These are phyloP conservation scores for Rambutsinella grinnellia DNA, from an alignment of 2,888 invertebrate species.

Conservation along the genomic window DNA sequence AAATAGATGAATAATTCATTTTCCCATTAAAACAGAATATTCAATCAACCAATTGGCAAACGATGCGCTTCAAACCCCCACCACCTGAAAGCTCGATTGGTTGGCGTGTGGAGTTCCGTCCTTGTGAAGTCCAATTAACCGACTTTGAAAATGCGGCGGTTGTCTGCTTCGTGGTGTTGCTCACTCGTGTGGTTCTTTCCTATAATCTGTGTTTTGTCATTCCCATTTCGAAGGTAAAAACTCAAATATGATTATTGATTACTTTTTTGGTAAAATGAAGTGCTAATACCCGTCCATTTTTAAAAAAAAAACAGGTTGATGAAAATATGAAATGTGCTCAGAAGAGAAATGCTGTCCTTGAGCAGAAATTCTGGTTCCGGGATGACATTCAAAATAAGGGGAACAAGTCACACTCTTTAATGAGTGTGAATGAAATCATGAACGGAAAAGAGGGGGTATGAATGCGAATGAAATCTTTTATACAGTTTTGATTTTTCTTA, in stretches of 20 bases:
- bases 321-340: slow-evolving; percentile 98
- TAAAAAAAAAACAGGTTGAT: no score
- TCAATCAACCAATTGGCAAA: slow-evolving; percentile 99
- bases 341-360: slow-evolving; percentile 86
- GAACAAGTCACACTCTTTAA: slow-evolving; percentile 77
- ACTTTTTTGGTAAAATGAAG: neutral
- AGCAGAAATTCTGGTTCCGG: slow-evolving; percentile 94
- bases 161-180: slow-evolving; percentile 95
- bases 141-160: slow-evolving; percentile 99
- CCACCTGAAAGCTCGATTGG: slow-evolving; percentile 96
- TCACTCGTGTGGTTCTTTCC: slow-evolving; percentile 96
- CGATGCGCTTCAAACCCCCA: slow-evolving; percentile 98
- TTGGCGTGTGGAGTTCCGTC: slow-evolving; percentile 99
- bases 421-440: slow-evolving; percentile 97
- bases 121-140: slow-evolving; percentile 97
- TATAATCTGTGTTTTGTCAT: slow-evolving; percentile 96
- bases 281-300: neutral
- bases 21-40: slow-evolving; percentile 79
- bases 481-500: no score
- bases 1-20: no score
- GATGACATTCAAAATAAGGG: slow-evolving; percentile 64
- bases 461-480: no score
- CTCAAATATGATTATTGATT: no score
- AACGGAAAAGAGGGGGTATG: slow-evolving; percentile 82
- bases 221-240: slow-evolving; percentile 95